Evolutionary conservation across 2,113 vertebrate genomes (phyloP), one percentile per base, ranked within the genome.

Genomic region (Neotragus moschatus): DNA sequence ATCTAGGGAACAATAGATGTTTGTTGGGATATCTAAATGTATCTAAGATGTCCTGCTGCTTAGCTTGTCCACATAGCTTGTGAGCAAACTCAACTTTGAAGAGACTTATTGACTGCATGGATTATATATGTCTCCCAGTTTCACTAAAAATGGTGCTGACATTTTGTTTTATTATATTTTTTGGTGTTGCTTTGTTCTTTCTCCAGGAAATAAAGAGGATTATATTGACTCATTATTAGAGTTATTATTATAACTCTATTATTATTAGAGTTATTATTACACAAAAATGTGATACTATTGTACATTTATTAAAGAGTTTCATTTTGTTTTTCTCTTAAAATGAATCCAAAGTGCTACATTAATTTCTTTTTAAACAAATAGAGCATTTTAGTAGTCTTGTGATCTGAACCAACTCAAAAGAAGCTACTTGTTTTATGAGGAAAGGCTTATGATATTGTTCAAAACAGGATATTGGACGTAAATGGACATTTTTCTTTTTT

Each of bases 381-480:
- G 2, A 25, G 2, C 13, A 95, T 84, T 90, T 95, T 84, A 63
- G 15, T 86, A 3, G 90, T 75, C 5, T 49, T 80, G 13, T 11
- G 63, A 60, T 88, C 7, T 89, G 14, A 16, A 33, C 6, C 28
- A 92, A 14, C 7, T 75, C 25, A 51, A 81, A 87, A 88, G 17
- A 75, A 90, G 79, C 0, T 49, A 25, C 3, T 6, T 58, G 2
- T 55, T 88, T 55, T 94, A 55, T 21, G 19, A 89, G 28, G 3
- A 77, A 94, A 97, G 5, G 21, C 45, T 84, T 85, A 53, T 95
- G 8, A 45, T 5, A 51, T 39, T 25, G 2, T 45, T 96, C 79
- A 39, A 93, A 96, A 61, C 43, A 55, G 7, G 79, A 30, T 80
- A 70, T 70, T 82, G 17, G 30, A 55, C 1, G 92, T 63, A 92